These are phyloP conservation scores for Semicossyphus pulcher DNA, from an alignment of 2,113 vertebrate genomes.

Conservation along the genomic window DNA sequence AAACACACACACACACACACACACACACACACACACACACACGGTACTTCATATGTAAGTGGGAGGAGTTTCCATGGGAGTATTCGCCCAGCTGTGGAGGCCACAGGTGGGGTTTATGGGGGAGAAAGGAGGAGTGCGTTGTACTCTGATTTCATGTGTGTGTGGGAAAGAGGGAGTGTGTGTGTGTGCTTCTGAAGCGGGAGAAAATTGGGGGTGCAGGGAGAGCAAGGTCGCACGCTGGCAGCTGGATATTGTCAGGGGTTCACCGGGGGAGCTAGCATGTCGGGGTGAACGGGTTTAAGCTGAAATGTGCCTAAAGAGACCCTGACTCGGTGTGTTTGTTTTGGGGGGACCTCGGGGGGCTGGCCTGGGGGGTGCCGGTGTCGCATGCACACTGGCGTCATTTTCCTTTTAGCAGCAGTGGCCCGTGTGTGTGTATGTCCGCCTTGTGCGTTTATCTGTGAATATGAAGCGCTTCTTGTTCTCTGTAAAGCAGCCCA, in stretches of 20 bases:
- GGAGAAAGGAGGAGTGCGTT: background rate
- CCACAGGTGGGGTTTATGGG: constrained; percentile 50
- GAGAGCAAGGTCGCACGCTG: constrained; percentile 8
- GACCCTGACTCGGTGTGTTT: constrained; percentile 51
- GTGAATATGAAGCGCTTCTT: background rate
- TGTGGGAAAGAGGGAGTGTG: background rate
- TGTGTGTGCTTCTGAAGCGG: background rate
- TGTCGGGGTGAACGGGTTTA: constrained; percentile 52
- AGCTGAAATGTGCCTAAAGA: constrained; percentile 61
- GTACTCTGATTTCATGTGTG: constrained; percentile 25
- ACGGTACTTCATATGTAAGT: background rate
- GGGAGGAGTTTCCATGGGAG: constrained; percentile 46
- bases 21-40: background rate
- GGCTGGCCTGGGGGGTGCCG: background rate
- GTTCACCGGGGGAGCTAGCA: constrained; percentile 18
- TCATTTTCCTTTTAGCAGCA: constrained; percentile 31
- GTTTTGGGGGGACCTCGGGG: constrained; percentile 40
- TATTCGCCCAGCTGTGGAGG: constrained; percentile 55
- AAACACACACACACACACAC: background rate
- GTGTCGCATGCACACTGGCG: constrained; percentile 14
- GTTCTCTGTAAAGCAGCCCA: background rate
- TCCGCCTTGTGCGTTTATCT: background rate
- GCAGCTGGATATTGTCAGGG: constrained; percentile 71
- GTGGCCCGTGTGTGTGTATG: background rate
- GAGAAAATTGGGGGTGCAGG: constrained; percentile 34